Base-by-base conservation (phyloP, 2,797 vertebrate species). In the Pteropus rufus region DNA sequence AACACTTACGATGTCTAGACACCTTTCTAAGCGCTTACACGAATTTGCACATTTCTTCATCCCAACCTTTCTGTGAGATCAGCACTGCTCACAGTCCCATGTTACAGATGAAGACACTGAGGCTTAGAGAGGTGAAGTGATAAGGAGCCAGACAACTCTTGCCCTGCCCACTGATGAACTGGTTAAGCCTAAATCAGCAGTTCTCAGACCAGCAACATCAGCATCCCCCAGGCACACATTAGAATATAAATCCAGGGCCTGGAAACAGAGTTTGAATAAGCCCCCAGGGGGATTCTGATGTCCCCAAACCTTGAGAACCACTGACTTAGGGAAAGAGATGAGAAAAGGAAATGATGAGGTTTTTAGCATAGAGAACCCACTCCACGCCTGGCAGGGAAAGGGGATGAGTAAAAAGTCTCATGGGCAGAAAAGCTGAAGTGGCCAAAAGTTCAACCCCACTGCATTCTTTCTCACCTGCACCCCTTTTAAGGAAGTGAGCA, bases 401-500 rank as follows among this genome's bases (percentile, higher is more conserved):
- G 14, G 8, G n/a, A 19, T 1, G 21, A 81, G 29, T 7, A 29
- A 58, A 83, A 64, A 58, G 62, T 44, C 62, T 83, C 15, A 0
- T 8, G 8, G 31, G 46, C 44, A 15, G 10, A 31, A 76, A 67
- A 41, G 83, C 72, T 10, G 34, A 76, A 46, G 75, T 1, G 41
- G 65, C 26, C 19, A 0, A 16, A 69, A 69, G 64, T 5, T 29
- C 65, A 36, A 60, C 83, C 60, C 49, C 39, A 39, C 49, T n/a
- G 44, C 14, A 75, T 77, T 81, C 67, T 88, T 73, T 9, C 29
- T 54, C 36, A 16, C 72, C 72, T 1, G 5, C 3, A 3, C n/a
- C 2, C 34, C 36, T 19, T 54, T 91, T 88, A 73, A 97, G 93
- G 91, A 96, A 96, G 34, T 77, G 52, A 70, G 11, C 41, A 0